Evolutionary conservation across 2,113 vertebrate genomes (phyloP), one percentile per base, ranked within the genome.

Genomic region (Tachysurus fulvidraco): DNA sequence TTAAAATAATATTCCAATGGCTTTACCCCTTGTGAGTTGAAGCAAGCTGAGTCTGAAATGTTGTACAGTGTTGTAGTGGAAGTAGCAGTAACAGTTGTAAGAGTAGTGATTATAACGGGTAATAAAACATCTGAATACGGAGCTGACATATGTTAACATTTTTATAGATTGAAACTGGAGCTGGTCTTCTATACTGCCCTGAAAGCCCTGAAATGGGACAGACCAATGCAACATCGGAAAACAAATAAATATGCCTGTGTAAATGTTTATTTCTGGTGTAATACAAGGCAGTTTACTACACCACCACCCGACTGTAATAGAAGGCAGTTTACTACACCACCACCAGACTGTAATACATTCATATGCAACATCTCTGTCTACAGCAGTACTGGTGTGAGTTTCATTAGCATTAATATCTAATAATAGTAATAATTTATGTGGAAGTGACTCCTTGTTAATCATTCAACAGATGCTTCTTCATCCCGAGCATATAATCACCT

Each of bases 391-490:
- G 36, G 19, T 73, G 23, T 50, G 12, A 2, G 0, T 30, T n/a
- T 6, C 25, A 64, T 11, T 30, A 60, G 13, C 23, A 83, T 55
- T 69, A 54, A 13, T 69, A 54, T 36, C n/a, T 41, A 36, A 36
- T 36, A 36, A 36, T 36, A 36, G 64, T 55, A 55, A 71, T 71
- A 55, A 16, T 19, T 54, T 67, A 19, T 28, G 62, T 71, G 50
- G 19, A 13, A 84, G 28, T 84, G 67, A 74, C 57, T 74, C 4
- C 57, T 74, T 69, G 5, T 41, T 84, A 84, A 76, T 50, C 57
- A 86, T 87, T 88, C 54, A 90, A 71, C 88, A 88, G 80, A 89
- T 89, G 82, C 86, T 85, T 64, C 79, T 12, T 52, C 44, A 59
- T 62, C 87, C 74, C 60, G 23, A 76, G n/a, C 65, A 54, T 83